Evolutionary conservation across 2,113 vertebrate genomes (phyloP), one percentile per base, ranked within the genome.

Genomic region (Bufo gargarizans): DNA sequence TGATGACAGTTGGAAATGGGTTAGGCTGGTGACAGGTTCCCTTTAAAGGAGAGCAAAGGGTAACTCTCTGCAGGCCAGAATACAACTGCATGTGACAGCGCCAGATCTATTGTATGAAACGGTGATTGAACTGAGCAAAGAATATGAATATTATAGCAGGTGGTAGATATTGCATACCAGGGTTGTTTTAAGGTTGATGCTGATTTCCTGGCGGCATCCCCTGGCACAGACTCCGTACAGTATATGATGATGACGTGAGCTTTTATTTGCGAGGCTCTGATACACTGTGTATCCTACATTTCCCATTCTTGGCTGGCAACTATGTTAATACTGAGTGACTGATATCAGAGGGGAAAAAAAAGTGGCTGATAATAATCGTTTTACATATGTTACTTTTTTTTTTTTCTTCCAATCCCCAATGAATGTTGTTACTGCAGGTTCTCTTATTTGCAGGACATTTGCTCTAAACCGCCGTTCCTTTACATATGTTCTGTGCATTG

Each of bases 401-500:
- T 77, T 86, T n/a, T 33, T 33, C 33, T 33, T 33, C 33, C 33
- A 33, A 85, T 85, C 83, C 83, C 69, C n/a, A n/a, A 76, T 58
- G 69, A 45, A 33, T 85, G 67, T 77, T 33, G 65, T 86, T 86
- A 43, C 20, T n/a, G 6, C 72, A 77, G 85, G 72, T 76, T 63
- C 56, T 61, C 59, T 11, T 61, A 14, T 77, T 86, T 86, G n/a
- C 50, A 67, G 85, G 76, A 86, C 58, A 59, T 45, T 77, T 19
- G 50, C 58, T 47, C 85, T 55, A 78, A 77, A 86, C 43, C 53
- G 71, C 85, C 4, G 55, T 20, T 53, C 74, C 85, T 22, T 86
- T 79, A 74, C 85, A 79, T 79, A 86, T 79, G 85, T 63, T 86
- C 58, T 50, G 85, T 67, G 85, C 10, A 86, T 86, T 67, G 76